These are phyloP conservation scores for Nasonovia ribisnigri DNA, from an alignment of 2,888 invertebrate genomes.

Conservation along the genomic window DNA sequence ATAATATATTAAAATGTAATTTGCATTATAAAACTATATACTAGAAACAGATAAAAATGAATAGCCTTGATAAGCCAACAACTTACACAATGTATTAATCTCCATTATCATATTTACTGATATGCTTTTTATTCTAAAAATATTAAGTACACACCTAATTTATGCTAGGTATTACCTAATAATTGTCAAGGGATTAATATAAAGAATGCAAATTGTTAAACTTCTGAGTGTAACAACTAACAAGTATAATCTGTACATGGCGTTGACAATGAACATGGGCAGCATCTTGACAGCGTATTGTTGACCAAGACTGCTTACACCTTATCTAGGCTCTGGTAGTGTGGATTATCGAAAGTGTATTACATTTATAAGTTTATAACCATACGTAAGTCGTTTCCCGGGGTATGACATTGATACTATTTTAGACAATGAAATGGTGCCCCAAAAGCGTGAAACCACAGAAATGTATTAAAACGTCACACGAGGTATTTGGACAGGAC, in stretches of 20 bases:
- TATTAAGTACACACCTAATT: slow-evolving; percentile 39
- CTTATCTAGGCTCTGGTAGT: background rate
- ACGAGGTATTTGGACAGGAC: background rate
- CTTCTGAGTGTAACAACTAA: background rate
- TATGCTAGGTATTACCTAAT: slow-evolving; percentile 36
- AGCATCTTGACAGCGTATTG: background rate
- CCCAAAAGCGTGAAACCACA: background rate
- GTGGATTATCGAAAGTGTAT: background rate
- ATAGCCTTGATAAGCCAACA: slow-evolving; percentile 54
- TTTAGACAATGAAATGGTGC: background rate
- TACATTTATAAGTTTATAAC: background rate
- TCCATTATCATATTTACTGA: slow-evolving; percentile 59
- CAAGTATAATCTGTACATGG: background rate
- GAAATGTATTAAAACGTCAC: background rate
- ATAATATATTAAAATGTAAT: slow-evolving; percentile 24
- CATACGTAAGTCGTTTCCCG: background rate
- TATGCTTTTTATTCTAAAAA: slow-evolving; percentile 34
- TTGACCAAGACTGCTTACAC: background rate
- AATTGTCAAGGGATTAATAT: slow-evolving; percentile 19
- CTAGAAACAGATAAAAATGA: slow-evolving; percentile 42
- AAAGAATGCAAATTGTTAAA: background rate
- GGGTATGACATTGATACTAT: background rate
- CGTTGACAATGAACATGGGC: background rate
- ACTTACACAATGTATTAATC: slow-evolving; percentile 48
- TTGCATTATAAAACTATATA: slow-evolving; percentile 32